A percentile compares a stretch with the other conserved stretches of the same genome.
These are phyloP conservation scores for Ambastaia sidthimunki DNA, from an alignment of 2,797 vertebrate genomes.

Conservation along the genomic window DNA sequence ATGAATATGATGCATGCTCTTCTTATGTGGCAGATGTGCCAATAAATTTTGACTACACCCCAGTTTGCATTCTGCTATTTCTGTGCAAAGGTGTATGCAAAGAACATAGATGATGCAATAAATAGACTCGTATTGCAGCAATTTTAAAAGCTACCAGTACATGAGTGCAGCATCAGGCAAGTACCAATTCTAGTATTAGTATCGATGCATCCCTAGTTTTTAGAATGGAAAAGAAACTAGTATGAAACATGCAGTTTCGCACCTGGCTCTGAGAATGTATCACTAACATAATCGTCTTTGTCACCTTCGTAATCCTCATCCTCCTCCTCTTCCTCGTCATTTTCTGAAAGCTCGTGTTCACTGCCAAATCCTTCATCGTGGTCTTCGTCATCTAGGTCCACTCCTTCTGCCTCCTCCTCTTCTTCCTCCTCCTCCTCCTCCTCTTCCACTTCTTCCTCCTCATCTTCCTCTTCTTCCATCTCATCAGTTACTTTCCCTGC, in stretches of 20 bases:
- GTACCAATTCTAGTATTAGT: not conserved
- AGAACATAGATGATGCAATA: not conserved
- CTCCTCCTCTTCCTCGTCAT: conserved; percentile 87
- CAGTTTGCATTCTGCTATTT: not conserved
- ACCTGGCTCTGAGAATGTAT: conserved; percentile 98
- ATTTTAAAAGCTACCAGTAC: not conserved
- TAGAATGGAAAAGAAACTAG: not conserved
- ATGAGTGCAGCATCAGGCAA: not conserved
- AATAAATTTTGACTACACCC: not conserved
- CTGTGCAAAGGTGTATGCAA: not conserved
- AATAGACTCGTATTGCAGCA: not conserved
- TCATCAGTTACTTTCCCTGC: conserved; percentile 77
- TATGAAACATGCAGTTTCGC: conserved; percentile 43
- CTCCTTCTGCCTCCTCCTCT: conserved; percentile 85
- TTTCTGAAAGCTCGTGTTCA: conserved; percentile 96
- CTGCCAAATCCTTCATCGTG: conserved; percentile 97
- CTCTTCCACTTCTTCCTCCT: conserved; percentile 84
- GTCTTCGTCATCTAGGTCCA: conserved; percentile 88
- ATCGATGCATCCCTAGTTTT: not conserved
- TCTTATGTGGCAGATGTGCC: not conserved
- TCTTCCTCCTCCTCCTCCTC: conserved; percentile 73
- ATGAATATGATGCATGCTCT: not conserved
- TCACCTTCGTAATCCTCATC: conserved; percentile 82
- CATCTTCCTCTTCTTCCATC: conserved; percentile 82
- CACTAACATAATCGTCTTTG: conserved; percentile 90